A percentile compares a stretch with the other conserved stretches of the same genome.
Evolutionary conservation across 2,797 vertebrate genomes (phyloP).

Genomic region (Tapera naevia): DNA sequence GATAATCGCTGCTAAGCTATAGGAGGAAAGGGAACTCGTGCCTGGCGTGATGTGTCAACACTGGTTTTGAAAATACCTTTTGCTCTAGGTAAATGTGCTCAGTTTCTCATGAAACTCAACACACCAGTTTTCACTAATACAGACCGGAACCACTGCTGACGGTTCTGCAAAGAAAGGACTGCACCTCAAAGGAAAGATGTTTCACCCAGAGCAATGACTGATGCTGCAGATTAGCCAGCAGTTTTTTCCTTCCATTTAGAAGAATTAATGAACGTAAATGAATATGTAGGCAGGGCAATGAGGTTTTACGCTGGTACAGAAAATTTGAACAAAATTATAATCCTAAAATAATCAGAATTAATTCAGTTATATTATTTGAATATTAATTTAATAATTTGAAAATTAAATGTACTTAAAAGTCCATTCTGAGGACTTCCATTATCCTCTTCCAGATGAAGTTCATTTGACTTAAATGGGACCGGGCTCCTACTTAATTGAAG

Average conservation of each 20-base stretch:
- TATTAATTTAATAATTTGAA: no score
- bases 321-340: neutral
- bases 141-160: neutral
- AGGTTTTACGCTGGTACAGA: neutral
- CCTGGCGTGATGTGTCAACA: neutral
- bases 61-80: fast-evolving
- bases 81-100: fast-evolving
- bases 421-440: neutral
- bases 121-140: neutral
- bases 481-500: neutral
- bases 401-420: neutral
- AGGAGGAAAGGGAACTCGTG: neutral
- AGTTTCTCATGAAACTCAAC: neutral
- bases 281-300: neutral
- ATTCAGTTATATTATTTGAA: neutral
- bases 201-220: neutral
- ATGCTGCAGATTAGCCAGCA: neutral
- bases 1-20: neutral
- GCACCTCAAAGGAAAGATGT: neutral
- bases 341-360: neutral
- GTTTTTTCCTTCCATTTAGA: neutral
- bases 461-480: neutral
- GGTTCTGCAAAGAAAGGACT: neutral
- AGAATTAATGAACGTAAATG: neutral
- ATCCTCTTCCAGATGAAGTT: neutral